phyloP scores from a whole-genome alignment of 37 sponge, comb jelly and placozoan species.

The Geodia barretti region DNA sequence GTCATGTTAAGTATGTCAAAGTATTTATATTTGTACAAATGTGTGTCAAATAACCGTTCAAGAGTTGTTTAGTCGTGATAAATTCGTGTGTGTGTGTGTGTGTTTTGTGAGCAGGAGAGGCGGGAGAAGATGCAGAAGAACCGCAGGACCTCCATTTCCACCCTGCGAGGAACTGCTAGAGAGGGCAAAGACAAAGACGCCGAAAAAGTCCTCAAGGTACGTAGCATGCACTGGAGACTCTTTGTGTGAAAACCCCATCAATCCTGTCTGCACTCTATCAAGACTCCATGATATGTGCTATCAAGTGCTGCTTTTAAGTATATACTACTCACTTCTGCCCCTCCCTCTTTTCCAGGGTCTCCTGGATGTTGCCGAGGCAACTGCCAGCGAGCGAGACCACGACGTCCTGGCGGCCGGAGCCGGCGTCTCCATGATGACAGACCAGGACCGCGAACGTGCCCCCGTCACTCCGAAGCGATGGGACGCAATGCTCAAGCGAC shows the following conservation, averaged over 20 bases:
- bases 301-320: not conserved
- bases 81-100: too few species aligned
- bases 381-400: slow-evolving; percentile 1
- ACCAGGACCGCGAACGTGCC: not conserved
- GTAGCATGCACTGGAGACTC: not conserved
- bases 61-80: too few species aligned
- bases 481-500: slow-evolving; percentile 75
- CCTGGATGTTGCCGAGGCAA: slow-evolving; percentile 45
- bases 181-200: slow-evolving; percentile 39
- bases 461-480: slow-evolving; percentile 50
- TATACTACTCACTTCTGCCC: not conserved
- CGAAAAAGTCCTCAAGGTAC: slow-evolving; percentile 77
- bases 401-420: slow-evolving; percentile 50
- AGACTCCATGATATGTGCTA: not conserved
- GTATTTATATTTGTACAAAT: too few species aligned
- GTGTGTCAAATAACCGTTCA: too few species aligned
- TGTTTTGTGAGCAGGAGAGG: slow-evolving; percentile 28
- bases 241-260: not conserved
- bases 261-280: not conserved
- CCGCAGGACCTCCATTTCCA: slow-evolving; percentile 10
- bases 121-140: slow-evolving; percentile 25
- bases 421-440: slow-evolving; percentile 9
- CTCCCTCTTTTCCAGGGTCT: slow-evolving; percentile 37
- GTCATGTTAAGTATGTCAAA: too few species aligned
- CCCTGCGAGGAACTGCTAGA: not conserved